Base-by-base conservation (phyloP, 2,113 vertebrate species). In the Eptesicus fuscus region DNA sequence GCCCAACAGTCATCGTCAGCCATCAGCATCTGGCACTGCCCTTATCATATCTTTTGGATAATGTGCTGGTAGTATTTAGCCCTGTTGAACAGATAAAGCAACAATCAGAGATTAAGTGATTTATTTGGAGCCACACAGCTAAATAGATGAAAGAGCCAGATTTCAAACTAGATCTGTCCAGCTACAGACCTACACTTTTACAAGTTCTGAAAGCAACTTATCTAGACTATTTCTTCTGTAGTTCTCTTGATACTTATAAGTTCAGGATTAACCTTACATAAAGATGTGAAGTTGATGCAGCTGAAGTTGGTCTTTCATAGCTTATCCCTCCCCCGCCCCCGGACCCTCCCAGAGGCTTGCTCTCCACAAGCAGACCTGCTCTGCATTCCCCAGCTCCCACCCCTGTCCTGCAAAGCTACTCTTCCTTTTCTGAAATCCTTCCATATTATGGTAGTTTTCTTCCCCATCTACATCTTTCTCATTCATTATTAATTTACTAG, bases 171-270 rank as follows among this genome's bases (percentile, higher is more conserved):
- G 14, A 32, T 53, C 30, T 67, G n/a, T 67, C 20, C 25, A 25
- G 30, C 67, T 87, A 70, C n/a, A 80, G 17, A 53, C 13, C 28
- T 18, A 78, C 0, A 59, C 47, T 78, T 70, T 74, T 20, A 44
- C 9, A 77, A 56, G 49, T 22, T 59, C 42, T 28, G 10, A 44
- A 90, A 90, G 51, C 11, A 42, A 17, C 18, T 74, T 6, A 30
- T 88, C 32, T 89, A 20, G 32, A 92, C 2, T 96, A 23, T 85
- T 84, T 73, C 90, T 88, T 84, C n/a, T 51, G 40, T 4, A n/a
- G 37, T 53, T 63, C 2, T 87, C 32, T 74, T 32, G 49, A 25
- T 35, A 47, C 51, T 40, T 53, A 73, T 44, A 47, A 37, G 70
- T 59, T 94, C 73, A 83, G 65, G 23, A 20, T 83, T 88, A 25